A percentile compares a stretch with the other conserved stretches of the same genome.
phyloP scores from a whole-genome alignment of 2,113 vertebrate species.

The Cyanoliseus patagonus region DNA sequence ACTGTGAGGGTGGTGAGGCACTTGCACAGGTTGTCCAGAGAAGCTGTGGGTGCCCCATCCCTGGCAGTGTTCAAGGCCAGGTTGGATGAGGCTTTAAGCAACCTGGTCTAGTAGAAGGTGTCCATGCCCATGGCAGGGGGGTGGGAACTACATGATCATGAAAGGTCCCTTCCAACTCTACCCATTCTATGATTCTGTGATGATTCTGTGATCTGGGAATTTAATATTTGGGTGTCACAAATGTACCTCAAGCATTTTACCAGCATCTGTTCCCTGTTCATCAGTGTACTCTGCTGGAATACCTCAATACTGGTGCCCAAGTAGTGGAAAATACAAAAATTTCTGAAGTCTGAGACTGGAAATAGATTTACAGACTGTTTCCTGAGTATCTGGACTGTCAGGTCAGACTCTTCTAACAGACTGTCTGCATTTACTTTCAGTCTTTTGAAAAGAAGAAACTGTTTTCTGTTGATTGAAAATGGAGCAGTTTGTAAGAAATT shows the following conservation, averaged over 20 bases:
- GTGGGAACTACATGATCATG: neutral
- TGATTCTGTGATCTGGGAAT: neutral
- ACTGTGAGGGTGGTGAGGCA: neutral
- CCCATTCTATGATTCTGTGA: neutral
- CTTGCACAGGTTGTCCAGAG: neutral
- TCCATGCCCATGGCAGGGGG: neutral
- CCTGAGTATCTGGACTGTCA: neutral
- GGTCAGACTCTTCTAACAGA: neutral
- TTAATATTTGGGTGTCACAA: neutral
- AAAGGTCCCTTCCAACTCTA: neutral
- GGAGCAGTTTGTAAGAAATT: neutral
- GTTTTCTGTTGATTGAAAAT: neutral
- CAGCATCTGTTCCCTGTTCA: neutral
- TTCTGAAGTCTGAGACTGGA: neutral
- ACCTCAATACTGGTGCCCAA: neutral
- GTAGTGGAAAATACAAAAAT: neutral
- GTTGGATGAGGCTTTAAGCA: neutral
- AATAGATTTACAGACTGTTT: neutral
- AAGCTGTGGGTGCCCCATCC: neutral
- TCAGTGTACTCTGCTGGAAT: rapidly evolving
- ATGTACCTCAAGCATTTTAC: neutral
- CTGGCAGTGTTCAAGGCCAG: neutral
- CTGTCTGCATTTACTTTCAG: neutral
- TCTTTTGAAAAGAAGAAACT: neutral
- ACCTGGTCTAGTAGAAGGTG: neutral